Evolutionary conservation across 2,797 vertebrate genomes (phyloP), one percentile per base, ranked within the genome.

Genomic region (Craterocephalus amniculus): DNA sequence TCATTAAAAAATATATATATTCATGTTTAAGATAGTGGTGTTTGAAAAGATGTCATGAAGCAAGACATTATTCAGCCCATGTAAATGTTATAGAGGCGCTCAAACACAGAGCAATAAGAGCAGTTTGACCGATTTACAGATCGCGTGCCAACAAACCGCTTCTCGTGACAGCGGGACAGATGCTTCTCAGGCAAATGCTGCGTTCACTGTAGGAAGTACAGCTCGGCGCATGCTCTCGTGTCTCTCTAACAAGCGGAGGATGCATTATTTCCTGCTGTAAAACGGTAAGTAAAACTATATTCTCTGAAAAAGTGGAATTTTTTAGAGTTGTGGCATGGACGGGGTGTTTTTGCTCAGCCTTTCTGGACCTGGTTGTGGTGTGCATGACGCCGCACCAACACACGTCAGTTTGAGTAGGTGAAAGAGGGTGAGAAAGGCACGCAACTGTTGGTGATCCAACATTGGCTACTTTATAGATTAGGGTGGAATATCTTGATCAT

Each of bases 111-210:
- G 57, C 54, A 84, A 65, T 79, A 67, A 80, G 79, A 78, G 84
- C 87, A 70, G 79, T 81, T 75, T 85, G 88, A 89, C 82, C 87
- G 89, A 90, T 87, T 90, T 91, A 78, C 86, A 73, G 85, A 91
- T 92, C 80, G 92, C 91, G 93, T 94, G 92, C 87, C 88, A 93
- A 78, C 87, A 5, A 62, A 58, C 69, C 74, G 88, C 87, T 83
- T 91, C 84, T 90, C 91, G 90, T 93, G 92, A 92, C 91, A 90
- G 85, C 67, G 85, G 84, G 82, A 90, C 92, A 91, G 91, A 91
- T 89, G 92, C 91, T 91, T 90, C 91, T 89, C 90, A 89, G 91
- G 89, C 92, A 80, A 89, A 83, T 35, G 82, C 89, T 82, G 91
- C 87, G 72, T 88, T 78, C 86, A 63, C 70, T 78, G 92, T 89